Conservation (phyloP, 1,140 invertebrate species). For the Limonius californicus region DNA sequence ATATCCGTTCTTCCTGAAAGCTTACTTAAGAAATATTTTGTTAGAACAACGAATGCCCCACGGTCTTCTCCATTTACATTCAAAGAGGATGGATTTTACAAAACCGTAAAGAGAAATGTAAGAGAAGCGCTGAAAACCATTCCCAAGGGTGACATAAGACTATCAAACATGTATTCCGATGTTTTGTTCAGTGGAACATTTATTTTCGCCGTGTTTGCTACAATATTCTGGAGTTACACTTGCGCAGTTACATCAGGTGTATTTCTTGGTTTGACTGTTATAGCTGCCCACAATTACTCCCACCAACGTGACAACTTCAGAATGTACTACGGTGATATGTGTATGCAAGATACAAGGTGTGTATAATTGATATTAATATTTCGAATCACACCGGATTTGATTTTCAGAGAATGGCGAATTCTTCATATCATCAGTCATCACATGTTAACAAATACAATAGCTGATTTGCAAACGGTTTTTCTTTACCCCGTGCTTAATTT, state of each 20-base stretch:
- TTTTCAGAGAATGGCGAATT: neutral
- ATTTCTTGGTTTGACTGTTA: neutral
- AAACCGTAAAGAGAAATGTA: conserved; percentile 57
- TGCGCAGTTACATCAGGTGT: conserved; percentile 31
- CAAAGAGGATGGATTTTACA: conserved; percentile 63
- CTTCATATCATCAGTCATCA: neutral
- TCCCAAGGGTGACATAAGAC: conserved; percentile 40
- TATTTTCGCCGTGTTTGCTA: conserved; percentile 51
- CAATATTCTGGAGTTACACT: conserved; percentile 39
- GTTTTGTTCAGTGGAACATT: conserved; percentile 50
- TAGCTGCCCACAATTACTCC: conserved; percentile 68
- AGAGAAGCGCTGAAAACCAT: conserved; percentile 38
- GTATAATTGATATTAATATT: too few relatives aligned
- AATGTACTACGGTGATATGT: conserved; percentile 74
- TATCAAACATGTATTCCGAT: conserved; percentile 54
- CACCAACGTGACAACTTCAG: conserved; percentile 76
- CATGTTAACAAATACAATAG: neutral
- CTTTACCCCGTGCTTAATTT: neutral
- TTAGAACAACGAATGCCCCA: conserved; percentile 51
- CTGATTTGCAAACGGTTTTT: neutral
- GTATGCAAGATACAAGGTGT: too few relatives aligned
- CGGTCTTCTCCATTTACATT: conserved; percentile 62
- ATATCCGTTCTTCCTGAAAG: conserved; percentile 49
- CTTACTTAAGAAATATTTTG: conserved; percentile 58
- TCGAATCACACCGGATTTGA: conserved; percentile 49